A percentile compares a stretch with the other conserved stretches of the same genome.
phyloP scores from a whole-genome alignment of 2,113 vertebrate genomes.

The Entosphenus tridentatus region DNA sequence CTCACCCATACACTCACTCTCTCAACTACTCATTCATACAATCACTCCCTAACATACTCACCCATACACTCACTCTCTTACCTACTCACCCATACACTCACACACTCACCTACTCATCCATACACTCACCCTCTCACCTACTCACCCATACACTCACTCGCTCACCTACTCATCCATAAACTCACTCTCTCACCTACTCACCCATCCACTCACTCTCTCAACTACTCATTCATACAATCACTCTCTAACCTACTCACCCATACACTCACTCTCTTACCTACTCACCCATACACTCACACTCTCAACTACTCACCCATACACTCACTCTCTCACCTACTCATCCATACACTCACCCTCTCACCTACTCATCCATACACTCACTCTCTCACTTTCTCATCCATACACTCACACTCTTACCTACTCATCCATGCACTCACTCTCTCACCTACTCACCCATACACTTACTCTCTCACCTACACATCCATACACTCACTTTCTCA shows the following conservation, averaged over 20 bases:
- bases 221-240: neutral
- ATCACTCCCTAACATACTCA: no score
- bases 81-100: no score
- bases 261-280: neutral
- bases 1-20: no score
- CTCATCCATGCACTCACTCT: neutral
- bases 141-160: no score
- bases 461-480: neutral
- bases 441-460: neutral
- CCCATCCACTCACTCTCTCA: neutral
- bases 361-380: neutral
- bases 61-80: no score
- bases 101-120: no score
- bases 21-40: no score
- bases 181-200: neutral
- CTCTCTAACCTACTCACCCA: neutral
- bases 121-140: no score
- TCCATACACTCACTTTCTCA: neutral
- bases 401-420: neutral
- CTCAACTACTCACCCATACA: neutral
- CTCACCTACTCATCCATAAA: neutral
- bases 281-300: neutral
- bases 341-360: neutral
- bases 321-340: neutral
- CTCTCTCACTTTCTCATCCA: no score